phyloP scores from a whole-genome alignment of 2,113 vertebrate species.

The Irena cyanogastra region DNA sequence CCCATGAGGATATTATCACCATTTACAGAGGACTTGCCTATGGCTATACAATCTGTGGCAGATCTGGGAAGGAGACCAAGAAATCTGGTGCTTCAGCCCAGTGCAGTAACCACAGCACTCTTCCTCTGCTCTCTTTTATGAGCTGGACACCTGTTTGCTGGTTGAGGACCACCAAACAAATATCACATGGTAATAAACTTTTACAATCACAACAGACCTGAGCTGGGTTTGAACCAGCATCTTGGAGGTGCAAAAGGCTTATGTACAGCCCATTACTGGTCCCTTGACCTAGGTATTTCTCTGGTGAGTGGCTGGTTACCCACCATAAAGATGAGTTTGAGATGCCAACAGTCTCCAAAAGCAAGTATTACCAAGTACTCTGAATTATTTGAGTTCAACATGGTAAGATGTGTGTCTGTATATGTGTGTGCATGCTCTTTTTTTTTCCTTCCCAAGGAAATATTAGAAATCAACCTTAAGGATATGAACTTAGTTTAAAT shows the following conservation, averaged over 20 bases:
- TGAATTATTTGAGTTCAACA: background rate
- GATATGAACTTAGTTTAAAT: constrained; percentile 67
- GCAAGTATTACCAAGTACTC: background rate
- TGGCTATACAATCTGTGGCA: constrained; percentile 21
- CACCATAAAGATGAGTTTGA: background rate
- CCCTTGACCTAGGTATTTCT: background rate
- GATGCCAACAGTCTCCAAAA: background rate
- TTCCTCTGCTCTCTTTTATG: constrained; percentile 26
- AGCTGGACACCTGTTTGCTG: background rate
- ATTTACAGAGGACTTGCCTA: constrained; percentile 5
- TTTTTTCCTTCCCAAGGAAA: constrained; percentile 26
- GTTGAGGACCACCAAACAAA: constrained; percentile 43
- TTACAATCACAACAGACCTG: constrained; percentile 19
- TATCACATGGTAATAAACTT: constrained; percentile 41
- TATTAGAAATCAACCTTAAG: constrained; percentile 62
- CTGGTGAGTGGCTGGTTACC: background rate
- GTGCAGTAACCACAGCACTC: background rate
- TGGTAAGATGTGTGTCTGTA: background rate
- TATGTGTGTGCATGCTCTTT: background rate
- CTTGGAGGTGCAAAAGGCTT: constrained; percentile 39
- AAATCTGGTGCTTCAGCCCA: background rate
- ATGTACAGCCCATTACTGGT: background rate
- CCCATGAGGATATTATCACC: background rate
- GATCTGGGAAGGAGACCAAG: constrained; percentile 38
- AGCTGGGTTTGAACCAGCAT: constrained; percentile 43